Percentiles rank a stretch among this genome's conserved stretches.
phyloP scores from a whole-genome alignment of 2,113 vertebrate species.

The Quiscalus mexicanus region DNA sequence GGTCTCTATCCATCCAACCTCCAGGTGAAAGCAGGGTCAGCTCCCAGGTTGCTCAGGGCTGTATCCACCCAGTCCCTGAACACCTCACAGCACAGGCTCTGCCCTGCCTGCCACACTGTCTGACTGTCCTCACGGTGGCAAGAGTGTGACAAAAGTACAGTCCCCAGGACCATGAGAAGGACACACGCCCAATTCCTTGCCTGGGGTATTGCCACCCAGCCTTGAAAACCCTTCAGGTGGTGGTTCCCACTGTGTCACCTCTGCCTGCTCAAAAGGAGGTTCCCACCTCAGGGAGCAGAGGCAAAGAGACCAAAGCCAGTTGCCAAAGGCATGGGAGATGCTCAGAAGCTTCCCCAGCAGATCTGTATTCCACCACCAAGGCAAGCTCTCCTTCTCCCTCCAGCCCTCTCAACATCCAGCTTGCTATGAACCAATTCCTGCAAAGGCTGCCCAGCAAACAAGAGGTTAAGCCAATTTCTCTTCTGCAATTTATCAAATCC shows the following conservation, averaged over 20 bases:
- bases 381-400: not conserved
- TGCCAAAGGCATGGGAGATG: not conserved
- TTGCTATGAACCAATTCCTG: not conserved
- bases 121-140: not conserved
- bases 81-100: not conserved
- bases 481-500: not conserved
- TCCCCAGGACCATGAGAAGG: not conserved
- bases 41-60: not conserved
- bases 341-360: not conserved
- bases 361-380: not conserved
- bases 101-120: not conserved
- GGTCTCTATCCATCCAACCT: not conserved
- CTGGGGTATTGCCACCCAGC: not conserved
- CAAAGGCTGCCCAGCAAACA: not conserved
- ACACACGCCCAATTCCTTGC: not conserved
- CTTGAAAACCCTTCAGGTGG: fast-evolving
- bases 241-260: not conserved
- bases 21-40: not conserved
- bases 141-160: not conserved
- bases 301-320: not conserved
- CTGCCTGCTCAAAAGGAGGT: not conserved
- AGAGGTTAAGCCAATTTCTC: not conserved
- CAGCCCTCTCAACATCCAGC: not conserved
- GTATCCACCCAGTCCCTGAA: not conserved
- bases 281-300: not conserved